Percentiles rank a stretch among this genome's conserved stretches.
phyloP scores from a whole-genome alignment of 23 tunicate species.

The Oikopleura vanhoeffeni region DNA sequence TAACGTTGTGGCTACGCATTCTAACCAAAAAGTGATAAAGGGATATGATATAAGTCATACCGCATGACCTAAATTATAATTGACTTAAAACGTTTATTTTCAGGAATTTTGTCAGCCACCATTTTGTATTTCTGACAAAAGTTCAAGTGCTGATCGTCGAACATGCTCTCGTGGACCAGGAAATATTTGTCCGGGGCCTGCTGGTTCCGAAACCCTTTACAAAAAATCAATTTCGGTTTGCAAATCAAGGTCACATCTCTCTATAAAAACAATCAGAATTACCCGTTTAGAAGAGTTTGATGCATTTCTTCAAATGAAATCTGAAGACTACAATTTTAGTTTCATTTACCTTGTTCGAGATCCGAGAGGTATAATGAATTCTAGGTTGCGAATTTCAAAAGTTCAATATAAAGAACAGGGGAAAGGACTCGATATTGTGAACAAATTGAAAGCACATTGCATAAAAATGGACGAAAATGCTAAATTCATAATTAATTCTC shows the following conservation, averaged over 20 bases:
- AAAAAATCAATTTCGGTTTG: neutral
- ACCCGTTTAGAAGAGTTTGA: neutral
- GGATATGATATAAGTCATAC: too few species aligned
- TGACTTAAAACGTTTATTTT: too few species aligned
- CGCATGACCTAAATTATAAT: too few species aligned
- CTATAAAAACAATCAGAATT: constrained; percentile 5
- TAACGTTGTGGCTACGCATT: too few species aligned
- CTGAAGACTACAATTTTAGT: neutral
- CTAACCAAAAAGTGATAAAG: too few species aligned
- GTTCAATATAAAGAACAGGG: neutral
- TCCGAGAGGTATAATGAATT: neutral
- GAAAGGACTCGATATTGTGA: neutral
- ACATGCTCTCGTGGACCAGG: neutral
- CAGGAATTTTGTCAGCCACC: neutral
- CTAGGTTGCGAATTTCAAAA: neutral
- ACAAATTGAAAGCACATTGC: neutral
- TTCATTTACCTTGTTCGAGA: constrained; percentile 4
- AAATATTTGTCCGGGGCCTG: neutral
- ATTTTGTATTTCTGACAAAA: neutral
- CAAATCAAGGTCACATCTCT: neutral
- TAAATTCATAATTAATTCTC: neutral
- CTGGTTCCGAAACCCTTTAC: neutral
- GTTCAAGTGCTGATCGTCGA: neutral
- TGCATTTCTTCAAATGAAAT: neutral
- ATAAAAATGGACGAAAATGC: neutral